Base-by-base conservation (phyloP, 23 tunicate species). In the Ciona savignyi region DNA sequence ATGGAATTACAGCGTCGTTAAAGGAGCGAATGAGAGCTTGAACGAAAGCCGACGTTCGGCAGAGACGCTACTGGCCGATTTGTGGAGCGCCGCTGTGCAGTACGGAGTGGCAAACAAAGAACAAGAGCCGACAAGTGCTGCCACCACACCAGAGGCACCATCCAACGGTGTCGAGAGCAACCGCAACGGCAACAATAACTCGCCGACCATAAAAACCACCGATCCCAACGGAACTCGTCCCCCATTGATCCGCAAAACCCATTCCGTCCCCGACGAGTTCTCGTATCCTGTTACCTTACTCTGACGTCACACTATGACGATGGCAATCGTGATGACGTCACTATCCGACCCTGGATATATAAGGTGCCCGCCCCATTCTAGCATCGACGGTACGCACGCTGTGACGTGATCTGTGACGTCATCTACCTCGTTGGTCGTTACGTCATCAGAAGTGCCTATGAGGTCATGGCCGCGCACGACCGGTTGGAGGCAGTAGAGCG, bases 1-100 rank as follows among this genome's bases (percentile, higher is more conserved):
- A 1, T 88, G 96, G 96, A 88, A 88, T 62, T 83, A 83, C 51
- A 82, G 96, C 65, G 84, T 88, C 42, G 73, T 88, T 30, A 67
- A 73, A 67, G 96, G 96, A 2, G 83, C 81, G 20, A 25, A 24
- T 9, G 86, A 87, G 27, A 34, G 75, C 32, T 70, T 87, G 34
- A 27, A 23, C 34, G 20, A 81, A 15, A 21, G 61, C 20, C 51
- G 63, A 6, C 70, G 60, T 15, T 86, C 80, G 22, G 95, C 79
- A 1, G 51, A 64, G 30, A 51, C 62, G 2, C 32, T 81, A 21
- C 65, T 87, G 33, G 29, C 73, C 20, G 82, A 87, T 30, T 19
- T 87, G 11, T 71, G 82, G 78, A 85, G 76, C 2, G 86, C 95
- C n/a, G 95, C 78, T 24, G 35, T 76, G 35, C 64, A 42, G 1